A percentile compares a stretch with the other conserved stretches of the same genome.
Evolutionary conservation across 2,113 vertebrate species (phyloP).

Genomic region (Urocolius indicus): DNA sequence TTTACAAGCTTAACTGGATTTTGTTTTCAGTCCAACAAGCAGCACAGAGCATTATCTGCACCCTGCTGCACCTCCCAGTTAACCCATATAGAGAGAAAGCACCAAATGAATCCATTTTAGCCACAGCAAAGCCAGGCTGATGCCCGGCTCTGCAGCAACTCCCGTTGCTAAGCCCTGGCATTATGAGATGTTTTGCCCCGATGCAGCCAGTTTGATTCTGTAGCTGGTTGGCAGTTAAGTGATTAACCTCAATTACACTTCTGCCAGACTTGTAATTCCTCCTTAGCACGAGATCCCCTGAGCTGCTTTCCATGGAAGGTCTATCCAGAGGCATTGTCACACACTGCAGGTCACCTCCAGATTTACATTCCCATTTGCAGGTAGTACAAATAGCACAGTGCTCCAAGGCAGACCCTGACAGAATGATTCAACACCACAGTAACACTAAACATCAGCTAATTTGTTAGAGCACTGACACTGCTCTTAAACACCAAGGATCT

Average conservation of each 20-base stretch:
- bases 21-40: not conserved
- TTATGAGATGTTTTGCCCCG: not conserved
- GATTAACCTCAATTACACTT: not conserved
- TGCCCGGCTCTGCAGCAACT: not conserved
- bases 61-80: not conserved
- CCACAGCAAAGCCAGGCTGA: rapidly evolving
- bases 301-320: not conserved
- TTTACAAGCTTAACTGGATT: not conserved
- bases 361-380: not conserved
- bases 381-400: not conserved
- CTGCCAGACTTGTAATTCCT: not conserved
- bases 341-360: not conserved
- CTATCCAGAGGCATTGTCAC: not conserved
- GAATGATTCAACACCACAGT: too few species aligned
- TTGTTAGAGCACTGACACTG: not conserved
- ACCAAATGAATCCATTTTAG: not conserved
- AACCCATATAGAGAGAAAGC: not conserved
- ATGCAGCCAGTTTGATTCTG: not conserved
- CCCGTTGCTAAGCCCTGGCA: rapidly evolving
- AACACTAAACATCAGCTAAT: too few species aligned
- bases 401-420: not conserved
- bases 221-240: not conserved
- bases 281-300: not conserved
- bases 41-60: not conserved
- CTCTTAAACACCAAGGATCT: not conserved